Evolutionary conservation across 2,888 invertebrate species (phyloP).

Genomic region (Conops quadrifasciatus): DNA sequence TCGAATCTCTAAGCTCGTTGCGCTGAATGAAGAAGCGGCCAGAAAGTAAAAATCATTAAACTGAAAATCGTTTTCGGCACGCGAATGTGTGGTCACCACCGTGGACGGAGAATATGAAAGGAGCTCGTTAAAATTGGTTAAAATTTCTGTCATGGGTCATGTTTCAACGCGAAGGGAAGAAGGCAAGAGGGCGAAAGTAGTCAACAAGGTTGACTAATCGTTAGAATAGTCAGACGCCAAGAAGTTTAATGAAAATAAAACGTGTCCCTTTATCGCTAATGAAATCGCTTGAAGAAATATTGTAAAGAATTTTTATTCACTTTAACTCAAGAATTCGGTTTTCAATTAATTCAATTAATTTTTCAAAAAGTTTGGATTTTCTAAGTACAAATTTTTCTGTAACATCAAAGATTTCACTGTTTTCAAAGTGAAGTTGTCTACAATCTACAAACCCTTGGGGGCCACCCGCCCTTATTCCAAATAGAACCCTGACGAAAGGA

Average conservation of each 20-base stretch:
- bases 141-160: not conserved
- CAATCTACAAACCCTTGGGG: too few relatives aligned
- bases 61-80: slow-evolving; percentile 27
- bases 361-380: too few relatives aligned
- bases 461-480: too few relatives aligned
- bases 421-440: too few relatives aligned
- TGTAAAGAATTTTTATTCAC: too few relatives aligned
- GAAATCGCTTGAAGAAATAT: too few relatives aligned
- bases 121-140: not conserved
- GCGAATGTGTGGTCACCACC: slow-evolving; percentile 2
- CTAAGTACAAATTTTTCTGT: too few relatives aligned
- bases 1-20: not conserved
- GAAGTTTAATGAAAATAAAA: not conserved
- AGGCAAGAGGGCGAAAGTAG: not conserved
- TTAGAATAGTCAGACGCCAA: not conserved
- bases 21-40: slow-evolving; percentile 11
- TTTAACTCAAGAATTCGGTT: too few relatives aligned
- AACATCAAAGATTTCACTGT: too few relatives aligned
- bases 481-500: too few relatives aligned
- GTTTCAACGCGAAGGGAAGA: not conserved
- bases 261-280: too few relatives aligned
- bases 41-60: slow-evolving; percentile 28
- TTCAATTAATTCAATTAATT: too few relatives aligned
- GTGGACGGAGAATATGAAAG: not conserved
- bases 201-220: not conserved